Evolutionary conservation across 2,113 vertebrate genomes (phyloP), one percentile per base, ranked within the genome.

Genomic region (Kryptolebias marmoratus): DNA sequence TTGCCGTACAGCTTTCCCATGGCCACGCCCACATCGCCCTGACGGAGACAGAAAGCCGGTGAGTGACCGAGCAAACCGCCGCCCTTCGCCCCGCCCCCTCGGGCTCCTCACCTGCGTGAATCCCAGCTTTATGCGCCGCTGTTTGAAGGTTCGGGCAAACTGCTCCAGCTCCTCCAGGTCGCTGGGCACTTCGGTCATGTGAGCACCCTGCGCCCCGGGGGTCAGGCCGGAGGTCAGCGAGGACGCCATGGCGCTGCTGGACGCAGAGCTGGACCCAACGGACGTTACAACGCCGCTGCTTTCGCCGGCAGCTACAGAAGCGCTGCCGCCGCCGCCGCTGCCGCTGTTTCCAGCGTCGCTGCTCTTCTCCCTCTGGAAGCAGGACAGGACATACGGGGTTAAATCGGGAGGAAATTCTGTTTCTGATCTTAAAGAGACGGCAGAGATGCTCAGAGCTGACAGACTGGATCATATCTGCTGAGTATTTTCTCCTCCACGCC

Each of bases 1-100:
- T 97, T 97, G 52, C 96, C 96, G 4, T 97, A 97, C 11, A 97
- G 94, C 86, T 97, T 97, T 9, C 96, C 96, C 96, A 97, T 97
- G 1, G 96, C 96, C 85, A 97, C 93, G 49, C 96, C 96, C 1
- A 97, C 96, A 3, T 97, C 96, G 18, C 96, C 96, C 96, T 97
- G 87, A 2, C 8, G 27, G 52, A 31, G 47, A 63, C 7, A 18
- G 11, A 49, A 0, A 3, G 10, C 27, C 30, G 56, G 5, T 0
- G 64, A 28, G 9, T 11, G 15, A 18, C n/a, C 12, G 12, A 11
- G 22, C 18, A 36, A 32, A 31, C 36, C 16, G 16, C 47, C 27
- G 5, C 48, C n/a, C 0, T 15, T 12, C 8, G 18, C 16, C 8
- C 8, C 18, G 30, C 30, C 22, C 50, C 11, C 11, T 10, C 27